Evolutionary conservation across 1,140 invertebrate species (phyloP), one percentile per base, ranked within the genome.

Genomic region (Conus ventricosus): DNA sequence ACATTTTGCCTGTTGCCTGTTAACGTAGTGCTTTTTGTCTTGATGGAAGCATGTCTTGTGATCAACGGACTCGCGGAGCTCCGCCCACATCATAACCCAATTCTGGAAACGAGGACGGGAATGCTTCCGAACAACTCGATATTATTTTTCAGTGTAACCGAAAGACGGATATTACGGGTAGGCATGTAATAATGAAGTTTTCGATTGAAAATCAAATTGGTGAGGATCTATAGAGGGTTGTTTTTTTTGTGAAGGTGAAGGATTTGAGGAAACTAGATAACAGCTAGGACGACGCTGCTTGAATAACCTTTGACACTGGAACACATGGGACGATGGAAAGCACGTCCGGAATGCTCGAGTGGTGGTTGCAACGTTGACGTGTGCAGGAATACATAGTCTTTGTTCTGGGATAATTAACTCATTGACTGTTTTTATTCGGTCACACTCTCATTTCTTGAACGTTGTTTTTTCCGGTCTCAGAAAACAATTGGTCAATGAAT

Each of bases 31-130:
- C 3, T 39, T 60, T 60, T 15, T 60, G 57, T 60, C 57, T 60
- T 15, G 8, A 11, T 60, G 57, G 15, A 60, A 60, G 1, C 57
- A 60, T 60, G 57, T 60, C 57, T 60, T 60, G 57, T 54, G 55
- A 84, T 84, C 53, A 11, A 7, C 20, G n/a, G 13, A n/a, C 8
- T 39, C 27, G 27, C 39, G 78, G 23, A 84, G 85, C 85, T 87
- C 85, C 85, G 85, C 75, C 85, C 85, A 71, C 67, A 87, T 87
- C 67, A 87, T 87, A 87, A 80, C 85, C 85, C 80, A 78, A 78
- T 87, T 87, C 57, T 55, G 85, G 85, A 39, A 53, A 85, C 17
- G 55, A 60, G 15, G 15, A 39, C 39, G 39, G 39, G 39, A 39
- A 39, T 39, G 39, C 39, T 39, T 39, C 39, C 39, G 39, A 39